These are phyloP conservation scores for Palythoa caribaeorum DNA, from an alignment of 92 coral and sea anemone genomes.

Conservation along the genomic window DNA sequence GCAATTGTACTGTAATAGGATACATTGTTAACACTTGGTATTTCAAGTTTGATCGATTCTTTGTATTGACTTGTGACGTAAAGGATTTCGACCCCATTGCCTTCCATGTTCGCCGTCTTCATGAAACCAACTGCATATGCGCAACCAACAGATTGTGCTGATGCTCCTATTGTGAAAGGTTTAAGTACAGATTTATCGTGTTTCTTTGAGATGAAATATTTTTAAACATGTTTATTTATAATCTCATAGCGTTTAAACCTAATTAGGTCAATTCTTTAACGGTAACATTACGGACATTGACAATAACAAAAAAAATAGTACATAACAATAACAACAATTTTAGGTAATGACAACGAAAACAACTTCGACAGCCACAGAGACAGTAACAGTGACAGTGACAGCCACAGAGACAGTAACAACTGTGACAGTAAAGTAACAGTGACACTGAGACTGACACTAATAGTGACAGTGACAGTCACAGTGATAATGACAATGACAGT, in stretches of 20 bases:
- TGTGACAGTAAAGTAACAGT: not conserved
- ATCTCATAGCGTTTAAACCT: not conserved
- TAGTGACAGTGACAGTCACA: not conserved
- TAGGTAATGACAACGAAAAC: not conserved
- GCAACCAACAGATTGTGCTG: not conserved
- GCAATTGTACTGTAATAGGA: constrained; percentile 29
- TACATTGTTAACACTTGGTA: constrained; percentile 18
- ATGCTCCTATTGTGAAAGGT: not conserved
- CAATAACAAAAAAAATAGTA: not conserved
- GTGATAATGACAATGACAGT: not conserved
- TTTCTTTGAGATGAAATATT: not conserved
- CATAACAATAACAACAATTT: not conserved
- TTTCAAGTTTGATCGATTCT: constrained; percentile 17
- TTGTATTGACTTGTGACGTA: constrained; percentile 27
- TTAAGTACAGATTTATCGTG: not conserved
- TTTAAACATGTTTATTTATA: not conserved
- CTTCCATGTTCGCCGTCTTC: not conserved
- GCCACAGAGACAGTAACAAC: not conserved
- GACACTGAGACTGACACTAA: not conserved
- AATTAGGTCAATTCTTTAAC: not conserved
- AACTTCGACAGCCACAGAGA: not conserved
- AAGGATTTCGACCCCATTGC: not conserved
- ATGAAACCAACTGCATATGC: constrained; percentile 43
- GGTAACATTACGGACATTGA: not conserved
- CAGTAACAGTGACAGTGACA: not conserved